Percentiles rank a stretch among this genome's conserved stretches.
Evolutionary conservation across 2,113 vertebrate genomes (phyloP).

Genomic region (Tupaia chinensis): DNA sequence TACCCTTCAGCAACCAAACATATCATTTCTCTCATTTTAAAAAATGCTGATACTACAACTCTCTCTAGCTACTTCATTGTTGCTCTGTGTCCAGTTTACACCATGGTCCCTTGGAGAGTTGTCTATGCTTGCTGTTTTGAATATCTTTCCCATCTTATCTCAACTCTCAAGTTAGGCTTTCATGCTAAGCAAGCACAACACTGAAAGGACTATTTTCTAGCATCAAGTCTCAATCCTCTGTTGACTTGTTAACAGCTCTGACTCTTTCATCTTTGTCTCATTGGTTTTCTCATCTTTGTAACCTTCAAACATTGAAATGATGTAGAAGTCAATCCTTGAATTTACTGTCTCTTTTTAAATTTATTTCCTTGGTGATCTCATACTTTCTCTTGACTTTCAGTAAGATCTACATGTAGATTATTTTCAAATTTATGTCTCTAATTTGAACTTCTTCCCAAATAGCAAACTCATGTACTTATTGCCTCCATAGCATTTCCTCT

Average conservation of each 20-base stretch:
- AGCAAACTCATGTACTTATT: not conserved
- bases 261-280: not conserved
- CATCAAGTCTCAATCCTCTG: not conserved
- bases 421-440: conserved; percentile 36
- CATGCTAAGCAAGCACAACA: not conserved
- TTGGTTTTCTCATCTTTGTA: not conserved
- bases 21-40: not conserved
- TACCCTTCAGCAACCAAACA: not conserved
- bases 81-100: not conserved
- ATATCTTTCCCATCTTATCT: not conserved
- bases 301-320: not conserved
- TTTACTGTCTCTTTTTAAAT: not conserved
- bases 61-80: not conserved
- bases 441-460: not conserved
- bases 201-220: not conserved
- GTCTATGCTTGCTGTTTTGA: not conserved
- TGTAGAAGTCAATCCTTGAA: not conserved
- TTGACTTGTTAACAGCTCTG: not conserved
- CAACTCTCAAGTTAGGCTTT: not conserved
- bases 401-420: not conserved
- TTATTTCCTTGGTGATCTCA: not conserved
- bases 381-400: not conserved
- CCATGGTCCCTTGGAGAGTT: not conserved
- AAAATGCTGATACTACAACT: not conserved
- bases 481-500: not conserved